phyloP scores from a whole-genome alignment of 2,888 invertebrate species.

The Scaeva pyrastri region DNA sequence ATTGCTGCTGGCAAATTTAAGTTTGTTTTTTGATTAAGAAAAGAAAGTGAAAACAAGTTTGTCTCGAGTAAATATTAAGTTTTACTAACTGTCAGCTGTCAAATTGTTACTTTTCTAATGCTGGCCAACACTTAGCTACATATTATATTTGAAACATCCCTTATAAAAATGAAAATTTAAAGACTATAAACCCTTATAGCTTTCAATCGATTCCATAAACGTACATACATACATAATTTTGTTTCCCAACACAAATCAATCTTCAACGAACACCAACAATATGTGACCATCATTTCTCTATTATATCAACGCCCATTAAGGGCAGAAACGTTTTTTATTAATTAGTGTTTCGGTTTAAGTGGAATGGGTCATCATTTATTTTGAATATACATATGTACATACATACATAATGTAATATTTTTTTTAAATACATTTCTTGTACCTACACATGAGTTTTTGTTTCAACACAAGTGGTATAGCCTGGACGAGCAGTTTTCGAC shows the following conservation, averaged over 20 bases:
- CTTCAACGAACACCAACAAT: slow-evolving; percentile 4
- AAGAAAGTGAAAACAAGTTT: too few relatives aligned
- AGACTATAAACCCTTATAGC: too few relatives aligned
- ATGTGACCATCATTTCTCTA: slow-evolving; percentile 27
- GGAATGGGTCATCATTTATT: slow-evolving; percentile 30
- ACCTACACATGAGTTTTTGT: not conserved
- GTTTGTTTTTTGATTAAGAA: too few relatives aligned
- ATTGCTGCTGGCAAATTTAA: too few relatives aligned
- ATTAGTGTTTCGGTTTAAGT: slow-evolving; percentile 33
- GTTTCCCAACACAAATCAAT: slow-evolving; percentile 21
- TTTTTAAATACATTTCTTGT: slow-evolving; percentile 22
- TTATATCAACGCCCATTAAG: slow-evolving; percentile 41
- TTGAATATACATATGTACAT: not conserved
- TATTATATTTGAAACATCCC: too few relatives aligned
- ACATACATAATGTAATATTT: not conserved
- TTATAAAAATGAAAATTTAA: too few relatives aligned
- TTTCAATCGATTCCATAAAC: too few relatives aligned
- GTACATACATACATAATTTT: not conserved
- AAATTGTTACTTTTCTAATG: too few relatives aligned
- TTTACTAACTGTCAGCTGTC: too few relatives aligned
- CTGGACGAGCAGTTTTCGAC: slow-evolving; percentile 2
- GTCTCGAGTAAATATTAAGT: too few relatives aligned
- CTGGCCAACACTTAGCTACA: too few relatives aligned
- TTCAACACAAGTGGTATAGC: slow-evolving; percentile 23
- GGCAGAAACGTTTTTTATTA: slow-evolving; percentile 38